Base-by-base conservation (phyloP, 2,888 invertebrate species). In the Drosophila buzzatii region DNA sequence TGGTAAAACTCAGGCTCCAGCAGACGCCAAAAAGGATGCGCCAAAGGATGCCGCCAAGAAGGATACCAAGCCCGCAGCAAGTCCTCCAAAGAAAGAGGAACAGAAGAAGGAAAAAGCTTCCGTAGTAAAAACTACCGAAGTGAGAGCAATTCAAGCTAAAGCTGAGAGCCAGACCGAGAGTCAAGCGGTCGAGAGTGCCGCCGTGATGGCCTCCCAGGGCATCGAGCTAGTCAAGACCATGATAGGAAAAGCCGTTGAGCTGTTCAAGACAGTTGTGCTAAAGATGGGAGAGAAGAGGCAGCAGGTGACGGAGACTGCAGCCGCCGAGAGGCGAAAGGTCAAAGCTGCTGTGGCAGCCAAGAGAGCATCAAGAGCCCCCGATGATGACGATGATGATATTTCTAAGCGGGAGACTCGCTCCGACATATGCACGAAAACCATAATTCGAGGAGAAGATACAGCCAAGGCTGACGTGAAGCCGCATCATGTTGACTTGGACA, bases 341-440 rank as follows among this genome's bases (percentile, higher is more conserved):
- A 10, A 57, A 44, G 8, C 42, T 10, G 23, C 14, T 1, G 49
- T 56, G 4, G 20, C 16, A 6, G 20, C 16, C 6, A 49, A 35
- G 20, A 12, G 9, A 12, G 6, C n/a, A 12, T 10, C 23, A 8
- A 18, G 8, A 3, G 0, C 9, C 2, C 41, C 18, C 16, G 60
- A 62, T 9, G 62, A 49, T 10, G 62, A 60, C 1, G 31, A 57
- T 1, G 27, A 71, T 47, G 18, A 71, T 55, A 18, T 10, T 12
- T 53, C 37, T 3, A 23, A 33, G 2, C 6, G 57, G 33, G 27
- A 60, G 18, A 23, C 53, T 0, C 20, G 69, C 0, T 33, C 61
- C 3, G 49, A 84, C 6, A 73, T 85, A n/a, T 89, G 89, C 69
- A 59, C 18, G 14, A 81, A 89, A 52, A 85, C 85, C 0, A 86